Conservation (phyloP, 2,888 invertebrate species). For the Trichopoda pennipes region DNA sequence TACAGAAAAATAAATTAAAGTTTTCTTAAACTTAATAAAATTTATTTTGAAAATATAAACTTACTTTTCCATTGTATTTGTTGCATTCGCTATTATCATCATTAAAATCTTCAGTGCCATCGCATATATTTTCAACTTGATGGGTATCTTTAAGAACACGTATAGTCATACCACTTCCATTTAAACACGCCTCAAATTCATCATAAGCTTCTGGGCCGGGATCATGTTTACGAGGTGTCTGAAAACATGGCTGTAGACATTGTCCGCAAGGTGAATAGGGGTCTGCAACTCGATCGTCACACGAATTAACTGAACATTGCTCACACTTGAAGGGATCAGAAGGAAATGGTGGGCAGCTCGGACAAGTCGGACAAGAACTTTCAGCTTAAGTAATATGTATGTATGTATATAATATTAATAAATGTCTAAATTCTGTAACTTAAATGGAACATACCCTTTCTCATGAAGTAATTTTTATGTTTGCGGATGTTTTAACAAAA, state of each 20-base stretch:
- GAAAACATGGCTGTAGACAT: slow-evolving; percentile 72
- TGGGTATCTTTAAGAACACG: slow-evolving; percentile 79
- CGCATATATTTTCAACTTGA: slow-evolving; percentile 75
- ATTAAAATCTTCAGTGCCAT: slow-evolving; percentile 71
- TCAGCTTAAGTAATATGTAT: slow-evolving; percentile 11
- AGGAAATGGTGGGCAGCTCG: not conserved
- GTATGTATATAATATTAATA: not conserved
- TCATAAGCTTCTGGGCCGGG: slow-evolving; percentile 79
- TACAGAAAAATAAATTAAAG: not conserved
- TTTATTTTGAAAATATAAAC: not conserved
- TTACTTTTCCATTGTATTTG: slow-evolving; percentile 61
- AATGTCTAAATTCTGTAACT: not conserved
- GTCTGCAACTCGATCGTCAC: slow-evolving; percentile 62
- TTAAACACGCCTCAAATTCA: slow-evolving; percentile 79
- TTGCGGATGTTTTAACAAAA: slow-evolving; percentile 13
- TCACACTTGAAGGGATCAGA: slow-evolving; percentile 68
- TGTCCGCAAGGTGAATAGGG: slow-evolving; percentile 70
- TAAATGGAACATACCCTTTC: slow-evolving; percentile 73
- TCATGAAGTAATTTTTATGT: slow-evolving; percentile 21
- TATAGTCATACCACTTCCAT: slow-evolving; percentile 79
- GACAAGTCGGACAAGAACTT: not conserved
- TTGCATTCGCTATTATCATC: slow-evolving; percentile 68
- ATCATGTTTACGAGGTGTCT: slow-evolving; percentile 72
- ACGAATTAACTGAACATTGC: slow-evolving; percentile 30
- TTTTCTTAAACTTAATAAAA: slow-evolving; percentile 1